Percentiles rank a stretch among this genome's conserved stretches.
Evolutionary conservation across 1,140 invertebrate genomes (phyloP).

Genomic region (Carposina sasakii): DNA sequence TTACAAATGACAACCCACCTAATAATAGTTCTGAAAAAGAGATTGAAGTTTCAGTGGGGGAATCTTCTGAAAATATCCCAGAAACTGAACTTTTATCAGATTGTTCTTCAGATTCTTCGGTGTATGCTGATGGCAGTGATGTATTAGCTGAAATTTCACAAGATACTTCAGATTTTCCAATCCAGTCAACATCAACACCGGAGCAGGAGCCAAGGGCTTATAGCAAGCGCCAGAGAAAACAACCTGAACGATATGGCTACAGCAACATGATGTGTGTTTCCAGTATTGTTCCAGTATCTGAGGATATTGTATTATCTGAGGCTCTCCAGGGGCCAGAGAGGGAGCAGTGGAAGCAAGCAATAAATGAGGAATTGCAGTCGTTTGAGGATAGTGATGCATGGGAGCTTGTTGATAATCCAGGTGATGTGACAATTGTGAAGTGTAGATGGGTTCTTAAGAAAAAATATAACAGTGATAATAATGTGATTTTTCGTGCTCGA

Average conservation of each 20-base stretch:
- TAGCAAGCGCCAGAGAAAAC: no score
- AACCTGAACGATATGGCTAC: constrained; percentile 10
- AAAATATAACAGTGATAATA: constrained; percentile 21
- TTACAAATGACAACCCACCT: no score
- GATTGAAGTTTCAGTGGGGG: no score
- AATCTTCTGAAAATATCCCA: no score
- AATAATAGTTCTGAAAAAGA: no score
- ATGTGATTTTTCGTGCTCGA: constrained; percentile 15
- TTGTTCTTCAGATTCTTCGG: no score
- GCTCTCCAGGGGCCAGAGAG: constrained; percentile 20
- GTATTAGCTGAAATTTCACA: no score
- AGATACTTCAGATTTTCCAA: no score
- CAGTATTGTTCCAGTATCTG: neutral
- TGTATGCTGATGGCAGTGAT: no score
- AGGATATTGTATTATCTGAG: constrained; percentile 10
- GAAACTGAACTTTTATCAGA: no score
- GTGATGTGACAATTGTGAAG: constrained; percentile 13
- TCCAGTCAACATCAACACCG: no score
- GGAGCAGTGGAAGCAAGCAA: constrained; percentile 17
- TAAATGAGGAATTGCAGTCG: constrained; percentile 23
- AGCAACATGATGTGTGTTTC: constrained; percentile 2
- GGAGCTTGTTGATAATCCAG: constrained; percentile 17
- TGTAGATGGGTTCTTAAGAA: constrained; percentile 31
- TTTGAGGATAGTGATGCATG: constrained; percentile 27
- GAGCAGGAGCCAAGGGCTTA: no score